These are phyloP conservation scores for Ceyx margarethae DNA, from an alignment of 2,113 vertebrate genomes.

Conservation along the genomic window DNA sequence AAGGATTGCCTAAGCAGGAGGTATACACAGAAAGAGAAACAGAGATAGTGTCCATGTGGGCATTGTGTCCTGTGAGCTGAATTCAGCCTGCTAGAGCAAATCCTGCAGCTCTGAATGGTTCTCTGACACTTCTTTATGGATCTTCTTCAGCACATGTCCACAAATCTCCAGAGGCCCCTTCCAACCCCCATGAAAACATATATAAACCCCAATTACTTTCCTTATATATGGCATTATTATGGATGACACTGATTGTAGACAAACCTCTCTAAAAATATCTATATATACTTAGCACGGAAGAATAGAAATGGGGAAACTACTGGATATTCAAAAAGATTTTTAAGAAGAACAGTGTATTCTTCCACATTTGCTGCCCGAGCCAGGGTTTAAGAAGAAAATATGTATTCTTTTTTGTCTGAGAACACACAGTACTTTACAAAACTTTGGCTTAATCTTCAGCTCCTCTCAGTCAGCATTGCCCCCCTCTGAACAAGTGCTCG, in stretches of 20 bases:
- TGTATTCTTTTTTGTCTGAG: not conserved
- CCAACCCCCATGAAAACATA: not conserved
- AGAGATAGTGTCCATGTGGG: rapidly evolving
- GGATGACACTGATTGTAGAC: rapidly evolving
- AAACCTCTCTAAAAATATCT: not conserved
- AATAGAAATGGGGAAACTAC: not conserved
- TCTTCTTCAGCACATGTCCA: not conserved
- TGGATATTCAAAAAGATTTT: not conserved
- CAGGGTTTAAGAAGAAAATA: not conserved
- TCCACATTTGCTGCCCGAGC: not conserved
- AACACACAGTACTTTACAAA: not conserved
- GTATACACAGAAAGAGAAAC: not conserved
- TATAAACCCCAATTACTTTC: not conserved
- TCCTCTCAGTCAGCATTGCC: not conserved
- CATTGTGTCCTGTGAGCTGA: not conserved
- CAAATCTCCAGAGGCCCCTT: not conserved
- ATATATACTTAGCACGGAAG: not conserved
- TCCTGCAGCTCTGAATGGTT: not conserved
- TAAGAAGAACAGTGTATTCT: not conserved
- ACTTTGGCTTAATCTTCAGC: not conserved
- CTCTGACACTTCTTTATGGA: not conserved
- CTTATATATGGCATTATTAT: not conserved
- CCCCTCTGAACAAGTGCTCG: not conserved
- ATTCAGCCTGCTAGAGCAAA: not conserved
- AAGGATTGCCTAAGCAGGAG: not conserved